These are phyloP conservation scores for Phrynocephalus versicolor DNA, from an alignment of 2,113 vertebrate genomes.

Conservation along the genomic window DNA sequence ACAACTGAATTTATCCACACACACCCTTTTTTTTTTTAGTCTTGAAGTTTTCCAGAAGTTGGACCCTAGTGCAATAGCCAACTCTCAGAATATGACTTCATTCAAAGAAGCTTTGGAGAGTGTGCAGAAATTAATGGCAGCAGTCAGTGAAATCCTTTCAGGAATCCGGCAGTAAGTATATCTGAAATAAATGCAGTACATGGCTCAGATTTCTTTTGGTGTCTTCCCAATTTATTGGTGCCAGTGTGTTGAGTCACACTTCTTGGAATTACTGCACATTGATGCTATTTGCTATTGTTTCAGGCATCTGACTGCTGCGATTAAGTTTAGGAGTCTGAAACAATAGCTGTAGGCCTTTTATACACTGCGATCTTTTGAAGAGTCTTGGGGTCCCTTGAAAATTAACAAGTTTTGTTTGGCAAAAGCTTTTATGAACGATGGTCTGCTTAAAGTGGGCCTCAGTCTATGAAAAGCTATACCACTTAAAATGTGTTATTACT, in stretches of 20 bases:
- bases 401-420: too few species aligned
- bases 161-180: constrained; percentile 83
- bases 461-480: too few species aligned
- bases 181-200: not conserved
- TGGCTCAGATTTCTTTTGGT: not conserved
- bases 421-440: too few species aligned
- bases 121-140: constrained; percentile 82
- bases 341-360: not conserved
- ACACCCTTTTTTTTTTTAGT: constrained; percentile 50
- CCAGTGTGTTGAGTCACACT: not conserved
- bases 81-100: constrained; percentile 62
- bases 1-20: not conserved
- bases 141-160: constrained; percentile 83
- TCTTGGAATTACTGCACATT: too few species aligned
- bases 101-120: constrained; percentile 83
- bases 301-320: too few species aligned
- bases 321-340: not conserved
- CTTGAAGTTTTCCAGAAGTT: constrained; percentile 75
- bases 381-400: too few species aligned
- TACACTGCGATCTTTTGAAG: too few species aligned
- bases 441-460: too few species aligned
- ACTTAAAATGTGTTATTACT: too few species aligned
- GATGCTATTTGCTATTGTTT: too few species aligned
- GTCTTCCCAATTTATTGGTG: not conserved
- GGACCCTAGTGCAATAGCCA: constrained; percentile 47